A percentile compares a stretch with the other conserved stretches of the same genome.
These are phyloP conservation scores for Pseudorhiza aurosa DNA, from an alignment of 30 jellyfish, hydroid and myxozoan species.

Conservation along the genomic window DNA sequence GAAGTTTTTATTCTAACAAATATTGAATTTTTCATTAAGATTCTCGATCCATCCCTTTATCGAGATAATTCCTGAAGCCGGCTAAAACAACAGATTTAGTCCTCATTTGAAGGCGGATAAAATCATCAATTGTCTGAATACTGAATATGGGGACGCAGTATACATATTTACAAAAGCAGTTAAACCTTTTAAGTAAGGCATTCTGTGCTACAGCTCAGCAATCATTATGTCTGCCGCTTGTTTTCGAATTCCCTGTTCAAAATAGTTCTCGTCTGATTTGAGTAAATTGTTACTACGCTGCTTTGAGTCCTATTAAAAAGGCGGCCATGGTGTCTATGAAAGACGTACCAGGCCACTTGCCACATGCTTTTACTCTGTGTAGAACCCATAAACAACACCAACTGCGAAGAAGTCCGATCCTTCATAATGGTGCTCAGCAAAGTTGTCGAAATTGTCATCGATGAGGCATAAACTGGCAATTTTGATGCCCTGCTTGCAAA, in stretches of 20 bases:
- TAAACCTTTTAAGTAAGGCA: background rate
- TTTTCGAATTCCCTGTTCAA: too few species aligned
- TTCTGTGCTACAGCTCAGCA: background rate
- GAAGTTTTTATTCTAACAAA: too few species aligned
- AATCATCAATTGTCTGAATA: background rate
- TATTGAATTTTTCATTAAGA: too few species aligned
- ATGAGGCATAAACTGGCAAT: constrained; percentile 60
- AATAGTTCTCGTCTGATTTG: too few species aligned
- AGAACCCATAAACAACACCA: constrained; percentile 65
- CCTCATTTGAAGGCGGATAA: background rate
- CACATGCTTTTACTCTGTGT: constrained; percentile 56
- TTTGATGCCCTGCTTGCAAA: constrained; percentile 46
- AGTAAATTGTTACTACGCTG: too few species aligned
- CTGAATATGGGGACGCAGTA: background rate
- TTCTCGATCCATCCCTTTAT: too few species aligned
- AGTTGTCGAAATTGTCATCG: constrained; percentile 31
- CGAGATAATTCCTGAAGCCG: background rate
- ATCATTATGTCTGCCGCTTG: background rate
- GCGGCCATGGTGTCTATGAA: too few species aligned
- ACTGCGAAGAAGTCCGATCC: constrained; percentile 45
- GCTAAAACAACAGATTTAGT: background rate
- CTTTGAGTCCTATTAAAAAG: too few species aligned
- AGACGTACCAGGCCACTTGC: too few species aligned
- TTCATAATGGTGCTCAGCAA: constrained; percentile 40
- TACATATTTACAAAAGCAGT: background rate